A percentile compares a stretch with the other conserved stretches of the same genome.
These are phyloP conservation scores for Ennomos fuscantarius DNA, from an alignment of 2,888 invertebrate species.

Conservation along the genomic window DNA sequence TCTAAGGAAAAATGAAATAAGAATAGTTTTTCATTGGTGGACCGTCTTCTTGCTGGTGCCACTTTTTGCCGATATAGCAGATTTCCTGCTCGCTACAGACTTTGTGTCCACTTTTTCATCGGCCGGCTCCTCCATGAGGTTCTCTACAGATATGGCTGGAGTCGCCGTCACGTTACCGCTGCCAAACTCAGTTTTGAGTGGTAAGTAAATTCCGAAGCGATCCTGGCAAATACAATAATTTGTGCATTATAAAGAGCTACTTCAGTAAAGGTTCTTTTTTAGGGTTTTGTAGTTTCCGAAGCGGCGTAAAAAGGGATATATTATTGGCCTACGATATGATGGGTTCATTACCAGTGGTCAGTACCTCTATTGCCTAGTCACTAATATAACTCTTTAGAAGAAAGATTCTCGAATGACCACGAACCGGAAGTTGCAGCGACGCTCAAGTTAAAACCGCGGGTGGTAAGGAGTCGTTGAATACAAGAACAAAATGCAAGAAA, in stretches of 20 bases:
- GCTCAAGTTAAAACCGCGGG: too few relatives aligned
- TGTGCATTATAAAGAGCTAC: neutral
- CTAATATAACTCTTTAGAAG: too few relatives aligned
- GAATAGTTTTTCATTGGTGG: neutral
- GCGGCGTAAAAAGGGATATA: too few relatives aligned
- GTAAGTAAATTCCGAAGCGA: slow-evolving; percentile 74
- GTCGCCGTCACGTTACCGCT: slow-evolving; percentile 60
- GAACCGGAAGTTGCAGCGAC: too few relatives aligned
- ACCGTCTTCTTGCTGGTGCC: slow-evolving; percentile 28
- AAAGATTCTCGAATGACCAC: too few relatives aligned
- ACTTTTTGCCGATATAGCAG: slow-evolving; percentile 43
- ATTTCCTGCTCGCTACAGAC: slow-evolving; percentile 49
- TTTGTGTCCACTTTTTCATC: slow-evolving; percentile 43
- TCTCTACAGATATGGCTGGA: slow-evolving; percentile 58
- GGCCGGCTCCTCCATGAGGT: slow-evolving; percentile 27
- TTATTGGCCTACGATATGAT: too few relatives aligned
- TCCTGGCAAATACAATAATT: slow-evolving; percentile 54
- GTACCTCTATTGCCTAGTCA: too few relatives aligned
- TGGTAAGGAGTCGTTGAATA: too few relatives aligned
- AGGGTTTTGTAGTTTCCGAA: too few relatives aligned
- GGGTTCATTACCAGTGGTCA: too few relatives aligned
- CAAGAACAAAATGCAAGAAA: too few relatives aligned
- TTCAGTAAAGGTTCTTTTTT: too few relatives aligned
- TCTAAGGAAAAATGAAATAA: neutral
- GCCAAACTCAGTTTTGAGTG: slow-evolving; percentile 41